Evolutionary conservation across 2,797 vertebrate genomes (phyloP).

Genomic region (Odontamblyopus rebecca): DNA sequence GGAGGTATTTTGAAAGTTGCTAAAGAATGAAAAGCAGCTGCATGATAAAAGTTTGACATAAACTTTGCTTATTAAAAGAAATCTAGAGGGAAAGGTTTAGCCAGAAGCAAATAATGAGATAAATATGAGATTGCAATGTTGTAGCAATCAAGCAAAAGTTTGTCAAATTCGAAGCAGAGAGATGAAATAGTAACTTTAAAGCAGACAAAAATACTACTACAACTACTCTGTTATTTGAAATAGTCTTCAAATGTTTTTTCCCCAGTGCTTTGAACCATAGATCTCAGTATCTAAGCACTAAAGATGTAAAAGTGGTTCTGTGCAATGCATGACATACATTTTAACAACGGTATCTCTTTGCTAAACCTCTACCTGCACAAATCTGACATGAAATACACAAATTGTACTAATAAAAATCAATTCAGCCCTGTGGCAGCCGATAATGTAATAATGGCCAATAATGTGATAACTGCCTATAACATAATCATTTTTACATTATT

Average conservation of each 20-base stretch:
- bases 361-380: no score
- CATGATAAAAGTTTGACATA: slow-evolving; percentile 2
- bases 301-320: neutral
- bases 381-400: no score
- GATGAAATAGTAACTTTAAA: neutral
- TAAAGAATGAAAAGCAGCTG: neutral
- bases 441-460: no score
- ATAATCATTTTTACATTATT: no score
- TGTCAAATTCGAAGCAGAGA: neutral
- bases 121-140: neutral
- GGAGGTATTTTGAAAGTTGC: neutral
- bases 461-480: no score
- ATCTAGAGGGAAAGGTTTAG: neutral
- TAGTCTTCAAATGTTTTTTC: neutral
- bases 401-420: no score
- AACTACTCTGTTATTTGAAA: no score
- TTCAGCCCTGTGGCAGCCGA: no score
- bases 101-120: neutral
- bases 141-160: neutral
- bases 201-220: neutral
- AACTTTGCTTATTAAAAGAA: slow-evolving; percentile 19
- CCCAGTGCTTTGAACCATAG: neutral
- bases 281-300: neutral
- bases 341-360: no score
- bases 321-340: no score